Conservation (phyloP, 2,888 invertebrate species). For the Apantesis nais region DNA sequence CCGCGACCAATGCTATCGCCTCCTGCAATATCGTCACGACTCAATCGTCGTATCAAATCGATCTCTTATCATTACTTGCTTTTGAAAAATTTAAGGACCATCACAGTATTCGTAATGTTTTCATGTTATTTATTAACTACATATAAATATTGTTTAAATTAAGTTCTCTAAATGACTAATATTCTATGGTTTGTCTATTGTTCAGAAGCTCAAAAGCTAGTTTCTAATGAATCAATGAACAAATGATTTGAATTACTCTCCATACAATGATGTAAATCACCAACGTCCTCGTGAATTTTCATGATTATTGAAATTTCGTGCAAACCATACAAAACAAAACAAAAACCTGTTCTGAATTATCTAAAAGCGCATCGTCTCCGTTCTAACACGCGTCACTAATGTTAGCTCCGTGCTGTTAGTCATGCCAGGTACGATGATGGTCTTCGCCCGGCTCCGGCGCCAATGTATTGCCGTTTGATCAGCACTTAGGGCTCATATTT, state of each 20-base stretch:
- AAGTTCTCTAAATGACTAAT: conserved; percentile 23
- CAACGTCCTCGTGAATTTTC: conserved; percentile 61
- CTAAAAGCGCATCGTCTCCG: conserved; percentile 69
- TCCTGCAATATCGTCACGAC: conserved; percentile 57
- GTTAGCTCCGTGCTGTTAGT: conserved; percentile 49
- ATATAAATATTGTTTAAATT: conserved; percentile 3
- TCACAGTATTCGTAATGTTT: not conserved
- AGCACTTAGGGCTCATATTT: conserved; percentile 16
- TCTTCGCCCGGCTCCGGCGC: not conserved
- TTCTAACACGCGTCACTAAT: conserved; percentile 69
- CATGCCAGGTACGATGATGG: conserved; percentile 58
- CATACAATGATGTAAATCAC: conserved; percentile 53
- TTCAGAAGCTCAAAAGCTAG: conserved; percentile 54
- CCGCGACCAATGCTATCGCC: conserved; percentile 75
- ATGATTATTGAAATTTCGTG: conserved; percentile 57
- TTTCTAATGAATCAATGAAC: conserved; percentile 53
- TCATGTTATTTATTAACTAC: not conserved
- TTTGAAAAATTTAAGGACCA: not conserved
- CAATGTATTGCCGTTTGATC: not conserved
- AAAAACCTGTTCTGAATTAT: conserved; percentile 48
- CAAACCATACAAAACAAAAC: conserved; percentile 53
- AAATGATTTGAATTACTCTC: conserved; percentile 46
- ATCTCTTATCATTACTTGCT: not conserved
- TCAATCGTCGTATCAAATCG: not conserved
- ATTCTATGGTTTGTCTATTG: conserved; percentile 48